These are phyloP conservation scores for Thalassarche chlororhynchos DNA, from an alignment of 2,113 vertebrate genomes.

Conservation along the genomic window DNA sequence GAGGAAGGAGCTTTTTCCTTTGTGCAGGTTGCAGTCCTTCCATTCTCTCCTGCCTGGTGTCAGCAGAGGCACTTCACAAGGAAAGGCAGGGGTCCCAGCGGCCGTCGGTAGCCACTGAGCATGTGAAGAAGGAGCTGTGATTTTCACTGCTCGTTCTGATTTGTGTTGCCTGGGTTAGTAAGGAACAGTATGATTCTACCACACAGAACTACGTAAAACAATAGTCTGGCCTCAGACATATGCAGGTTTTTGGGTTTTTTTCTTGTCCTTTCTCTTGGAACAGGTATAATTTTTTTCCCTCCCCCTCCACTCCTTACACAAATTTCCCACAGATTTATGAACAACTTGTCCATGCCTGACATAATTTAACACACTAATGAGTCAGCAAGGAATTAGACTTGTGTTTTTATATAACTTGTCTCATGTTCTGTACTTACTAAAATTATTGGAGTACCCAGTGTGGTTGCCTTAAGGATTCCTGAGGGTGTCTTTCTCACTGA, in stretches of 20 bases:
- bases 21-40: background rate
- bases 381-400: background rate
- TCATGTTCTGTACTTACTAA: background rate
- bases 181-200: background rate
- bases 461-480: background rate
- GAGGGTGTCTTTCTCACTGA: background rate
- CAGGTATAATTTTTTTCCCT: background rate
- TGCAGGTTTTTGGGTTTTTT: fast-evolving
- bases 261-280: background rate
- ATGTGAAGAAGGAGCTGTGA: background rate
- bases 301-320: background rate
- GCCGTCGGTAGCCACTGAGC: background rate
- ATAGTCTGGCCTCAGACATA: background rate
- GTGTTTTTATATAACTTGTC: background rate
- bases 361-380: background rate
- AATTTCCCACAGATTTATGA: background rate
- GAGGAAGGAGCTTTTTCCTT: slow-evolving; percentile 1
- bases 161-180: background rate
- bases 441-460: background rate
- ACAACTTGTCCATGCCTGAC: background rate
- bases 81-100: background rate
- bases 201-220: background rate
- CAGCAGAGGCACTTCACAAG: background rate
- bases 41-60: background rate
- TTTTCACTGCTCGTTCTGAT: background rate